Conservation (phyloP, 2,888 invertebrate species). For the Troides aeacus region DNA sequence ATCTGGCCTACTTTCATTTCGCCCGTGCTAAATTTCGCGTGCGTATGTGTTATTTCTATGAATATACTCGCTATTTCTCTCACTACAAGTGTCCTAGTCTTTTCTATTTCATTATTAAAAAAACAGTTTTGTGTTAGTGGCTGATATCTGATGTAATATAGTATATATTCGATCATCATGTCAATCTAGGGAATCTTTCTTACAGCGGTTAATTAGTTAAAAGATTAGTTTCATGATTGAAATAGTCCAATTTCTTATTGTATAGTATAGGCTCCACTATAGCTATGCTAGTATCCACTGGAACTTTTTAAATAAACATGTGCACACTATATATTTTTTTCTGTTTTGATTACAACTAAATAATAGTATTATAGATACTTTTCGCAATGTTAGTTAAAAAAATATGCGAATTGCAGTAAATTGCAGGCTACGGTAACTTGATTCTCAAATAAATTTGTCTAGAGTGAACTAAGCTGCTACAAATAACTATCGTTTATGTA, state of each 20-base stretch:
- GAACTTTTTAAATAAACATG: too few species aligned
- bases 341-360: too few species aligned
- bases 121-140: neutral
- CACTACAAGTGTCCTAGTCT: neutral
- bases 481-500: conserved; percentile 17
- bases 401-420: neutral
- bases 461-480: conserved; percentile 32
- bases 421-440: neutral
- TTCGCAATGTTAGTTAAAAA: neutral
- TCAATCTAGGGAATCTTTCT: too few species aligned
- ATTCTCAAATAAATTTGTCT: conserved; percentile 17
- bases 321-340: too few species aligned
- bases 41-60: conserved; percentile 36
- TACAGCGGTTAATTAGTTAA: too few species aligned
- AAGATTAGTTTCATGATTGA: too few species aligned
- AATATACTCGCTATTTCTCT: neutral
- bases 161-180: too few species aligned
- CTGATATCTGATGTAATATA: too few species aligned
- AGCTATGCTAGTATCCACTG: too few species aligned
- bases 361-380: too few species aligned
- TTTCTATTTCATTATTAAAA: neutral
- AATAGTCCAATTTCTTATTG: too few species aligned
- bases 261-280: too few species aligned
- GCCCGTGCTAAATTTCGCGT: conserved; percentile 52
- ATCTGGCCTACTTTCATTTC: conserved; percentile 56